Base-by-base conservation (phyloP, 2,888 invertebrate genomes). In the Rhagonycha fulva region DNA sequence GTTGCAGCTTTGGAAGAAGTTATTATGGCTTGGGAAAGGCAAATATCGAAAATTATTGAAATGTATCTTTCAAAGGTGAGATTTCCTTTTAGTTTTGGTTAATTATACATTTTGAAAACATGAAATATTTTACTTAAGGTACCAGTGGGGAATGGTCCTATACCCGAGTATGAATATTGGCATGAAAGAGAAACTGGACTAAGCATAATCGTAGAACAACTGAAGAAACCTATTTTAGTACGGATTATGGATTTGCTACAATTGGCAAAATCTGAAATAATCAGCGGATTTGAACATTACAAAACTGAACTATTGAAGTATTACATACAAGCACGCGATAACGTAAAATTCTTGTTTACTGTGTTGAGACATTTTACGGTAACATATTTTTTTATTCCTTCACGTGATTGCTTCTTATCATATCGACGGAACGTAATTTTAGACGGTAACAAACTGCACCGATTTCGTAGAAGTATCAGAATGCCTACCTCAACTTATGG, bases 161-260 rank as follows among this genome's bases (percentile, higher is more conserved):
- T 97, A 72, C 93, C 95, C 0, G 97, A 97, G 85, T 95, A 95
- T 84, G 93, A 93, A 77, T 95, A 94, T 83, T 98, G 97, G 97
- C 91, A 94, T 71, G 93, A 95, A 83, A 90, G 94, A 78, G 94
- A 96, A 84, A 91, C 93, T 0, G 93, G 94, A 72, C 89, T 96
- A 23, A 94, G 95, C 74, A 89, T 94, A 26, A 88, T 96, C 0
- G 92, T 94, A 23, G 96, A 97, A 82, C 96, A 97, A 85, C 87
- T 97, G 61, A 95, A 95, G 84, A 92, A 94, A 61, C 92, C 93
- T 0, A 90, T 90, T 80, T 91, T 95, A 0, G 88, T 91, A 68
- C 89, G 90, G 82, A 92, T 95, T 81, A 85, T 93, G 10, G 84
- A 88, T 4, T 83, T 93, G 28, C 87, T 96, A 80, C 89, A 91